Evolutionary conservation across 2,113 vertebrate species (phyloP).

Genomic region (Odobenus rosmarus): DNA sequence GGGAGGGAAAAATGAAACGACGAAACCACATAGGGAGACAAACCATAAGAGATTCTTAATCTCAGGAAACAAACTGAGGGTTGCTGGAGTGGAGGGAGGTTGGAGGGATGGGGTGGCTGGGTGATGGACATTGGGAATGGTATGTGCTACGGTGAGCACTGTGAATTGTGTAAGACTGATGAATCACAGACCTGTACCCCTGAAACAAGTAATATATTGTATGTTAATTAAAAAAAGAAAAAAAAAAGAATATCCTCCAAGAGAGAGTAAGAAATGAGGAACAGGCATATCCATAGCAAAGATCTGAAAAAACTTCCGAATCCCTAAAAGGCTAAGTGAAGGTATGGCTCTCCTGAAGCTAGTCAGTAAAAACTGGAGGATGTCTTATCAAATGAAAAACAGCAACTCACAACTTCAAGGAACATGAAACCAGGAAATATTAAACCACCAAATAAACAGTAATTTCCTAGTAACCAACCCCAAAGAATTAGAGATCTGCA

Average conservation of each 20-base stretch:
- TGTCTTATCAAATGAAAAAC: background rate
- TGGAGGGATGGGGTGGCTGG: too few relatives aligned
- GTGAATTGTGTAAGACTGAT: too few relatives aligned
- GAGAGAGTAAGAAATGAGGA: background rate
- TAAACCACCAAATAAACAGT: background rate
- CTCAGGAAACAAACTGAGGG: too few relatives aligned
- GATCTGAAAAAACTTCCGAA: background rate
- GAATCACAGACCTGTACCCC: too few relatives aligned
- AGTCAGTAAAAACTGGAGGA: background rate
- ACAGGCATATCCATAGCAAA: background rate
- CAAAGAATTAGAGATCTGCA: background rate
- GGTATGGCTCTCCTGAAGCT: background rate
- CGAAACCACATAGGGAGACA: too few relatives aligned
- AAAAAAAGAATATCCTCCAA: background rate
- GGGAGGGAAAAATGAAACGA: too few relatives aligned
- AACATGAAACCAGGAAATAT: background rate
- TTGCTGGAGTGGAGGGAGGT: too few relatives aligned
- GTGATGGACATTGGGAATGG: too few relatives aligned
- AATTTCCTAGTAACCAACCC: background rate
- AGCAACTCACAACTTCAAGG: background rate
- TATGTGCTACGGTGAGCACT: too few relatives aligned
- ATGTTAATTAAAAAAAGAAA: too few relatives aligned
- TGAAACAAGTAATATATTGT: too few relatives aligned
- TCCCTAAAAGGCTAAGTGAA: background rate
- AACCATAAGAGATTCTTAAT: too few relatives aligned